Evolutionary conservation across 2,797 vertebrate genomes (phyloP).

Genomic region (Ataeniobius toweri): DNA sequence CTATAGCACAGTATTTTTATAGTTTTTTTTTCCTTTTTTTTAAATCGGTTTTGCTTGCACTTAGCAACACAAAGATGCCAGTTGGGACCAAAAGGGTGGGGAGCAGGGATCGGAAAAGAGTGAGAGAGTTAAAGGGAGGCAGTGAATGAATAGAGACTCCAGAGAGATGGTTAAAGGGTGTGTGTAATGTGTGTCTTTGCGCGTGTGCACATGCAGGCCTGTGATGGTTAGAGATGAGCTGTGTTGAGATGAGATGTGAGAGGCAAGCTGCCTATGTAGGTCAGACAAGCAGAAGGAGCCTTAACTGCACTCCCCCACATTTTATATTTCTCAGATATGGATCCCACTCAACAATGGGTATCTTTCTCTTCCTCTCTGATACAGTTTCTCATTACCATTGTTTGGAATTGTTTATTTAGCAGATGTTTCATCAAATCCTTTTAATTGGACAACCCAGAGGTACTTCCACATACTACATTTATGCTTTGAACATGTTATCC

Average conservation of each 20-base stretch:
- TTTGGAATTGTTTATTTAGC: conserved; percentile 15
- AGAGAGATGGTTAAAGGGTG: conserved; percentile 75
- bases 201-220: conserved; percentile 54
- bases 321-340: conserved; percentile 79
- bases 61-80: conserved; percentile 69
- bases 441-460: conserved; percentile 21
- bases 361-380: conserved; percentile 40
- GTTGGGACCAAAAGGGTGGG: conserved; percentile 55
- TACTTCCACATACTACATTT: conserved; percentile 41
- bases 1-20: conserved; percentile 37
- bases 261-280: conserved; percentile 86
- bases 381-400: conserved; percentile 44
- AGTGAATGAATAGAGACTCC: conserved; percentile 80
- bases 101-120: conserved; percentile 67
- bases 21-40: conserved; percentile 4
- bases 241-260: conserved; percentile 79
- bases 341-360: conserved; percentile 49
- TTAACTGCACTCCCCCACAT: conserved; percentile 81
- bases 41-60: conserved; percentile 59
- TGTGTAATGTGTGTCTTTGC: conserved; percentile 30
- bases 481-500: conserved; percentile 19
- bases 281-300: conserved; percentile 85
- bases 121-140: conserved; percentile 62
- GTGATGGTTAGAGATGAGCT: conserved; percentile 79
- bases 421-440: conserved; percentile 10